phyloP scores from a whole-genome alignment of 2,888 invertebrate genomes.

The Drosophila affinis region DNA sequence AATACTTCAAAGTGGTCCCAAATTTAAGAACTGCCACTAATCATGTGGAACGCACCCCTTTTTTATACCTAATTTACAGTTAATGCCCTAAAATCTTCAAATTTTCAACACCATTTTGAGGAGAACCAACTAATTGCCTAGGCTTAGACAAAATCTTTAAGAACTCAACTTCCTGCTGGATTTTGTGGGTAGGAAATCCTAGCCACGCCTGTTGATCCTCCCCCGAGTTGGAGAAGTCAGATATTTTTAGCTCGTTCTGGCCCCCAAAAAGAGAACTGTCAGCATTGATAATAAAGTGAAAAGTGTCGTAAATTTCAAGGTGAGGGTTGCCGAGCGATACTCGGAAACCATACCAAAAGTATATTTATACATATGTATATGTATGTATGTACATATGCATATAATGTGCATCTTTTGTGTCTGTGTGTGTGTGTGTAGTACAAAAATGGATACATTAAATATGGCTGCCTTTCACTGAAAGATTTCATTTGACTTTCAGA shows the following conservation, averaged over 20 bases:
- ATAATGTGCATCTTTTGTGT: not conserved
- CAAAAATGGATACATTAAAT: conserved; percentile 51
- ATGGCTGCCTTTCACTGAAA: conserved; percentile 43
- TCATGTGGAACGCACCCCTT: conserved; percentile 11
- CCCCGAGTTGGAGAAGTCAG: conserved; percentile 10
- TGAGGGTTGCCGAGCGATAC: conserved; percentile 31
- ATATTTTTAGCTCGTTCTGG: conserved; percentile 50
- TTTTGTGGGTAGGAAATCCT: conserved; percentile 15
- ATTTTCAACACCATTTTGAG: conserved; percentile 65
- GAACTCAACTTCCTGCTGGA: conserved; percentile 5
- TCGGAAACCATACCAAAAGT: conserved; percentile 2
- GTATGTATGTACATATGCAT: not conserved
- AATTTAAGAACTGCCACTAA: conserved; percentile 1
- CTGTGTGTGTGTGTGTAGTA: conserved; percentile 13
- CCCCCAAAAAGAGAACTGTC: conserved; percentile 36
- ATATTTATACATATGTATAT: conserved; percentile 2
- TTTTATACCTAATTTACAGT: conserved; percentile 1
- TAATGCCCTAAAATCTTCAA: conserved; percentile 36
- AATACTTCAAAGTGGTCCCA: not conserved
- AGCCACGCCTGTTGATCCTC: conserved; percentile 18
- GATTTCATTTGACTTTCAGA: conserved; percentile 29
- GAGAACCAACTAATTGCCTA: conserved; percentile 45
- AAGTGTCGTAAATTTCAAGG: conserved; percentile 74
- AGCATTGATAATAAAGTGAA: conserved; percentile 54
- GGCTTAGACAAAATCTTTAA: conserved; percentile 25